Percentiles rank a stretch among this genome's conserved stretches.
These are phyloP conservation scores for Barypeithes pellucidus DNA, from an alignment of 2,888 invertebrate genomes.

Conservation along the genomic window DNA sequence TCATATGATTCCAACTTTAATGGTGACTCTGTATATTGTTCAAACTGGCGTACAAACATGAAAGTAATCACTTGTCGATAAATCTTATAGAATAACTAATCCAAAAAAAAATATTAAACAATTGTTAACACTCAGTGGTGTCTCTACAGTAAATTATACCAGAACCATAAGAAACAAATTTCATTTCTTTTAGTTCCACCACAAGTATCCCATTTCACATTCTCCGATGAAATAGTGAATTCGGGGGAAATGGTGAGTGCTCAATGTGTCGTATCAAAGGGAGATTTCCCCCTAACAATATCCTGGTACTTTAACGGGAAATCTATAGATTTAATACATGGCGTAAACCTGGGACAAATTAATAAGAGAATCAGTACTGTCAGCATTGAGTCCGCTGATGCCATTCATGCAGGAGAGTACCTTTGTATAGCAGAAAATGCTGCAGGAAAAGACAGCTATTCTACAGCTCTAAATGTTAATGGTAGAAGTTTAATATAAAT, in stretches of 20 bases:
- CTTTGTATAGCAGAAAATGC: conserved; percentile 74
- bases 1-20: no score
- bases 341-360: conserved; percentile 75
- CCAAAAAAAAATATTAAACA: no score
- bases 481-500: conserved; percentile 70
- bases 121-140: conserved; percentile 44
- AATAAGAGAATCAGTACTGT: conserved; percentile 79
- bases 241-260: conserved; percentile 81
- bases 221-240: conserved; percentile 78
- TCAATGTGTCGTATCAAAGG: conserved; percentile 80
- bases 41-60: no score
- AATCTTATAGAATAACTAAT: no score
- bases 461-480: conserved; percentile 79
- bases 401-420: conserved; percentile 81
- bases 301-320: conserved; percentile 77
- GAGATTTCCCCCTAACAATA: conserved; percentile 83
- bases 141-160: background rate
- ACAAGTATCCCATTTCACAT: conserved; percentile 79
- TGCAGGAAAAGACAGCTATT: conserved; percentile 79
- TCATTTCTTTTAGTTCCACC: conserved; percentile 65
- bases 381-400: conserved; percentile 81
- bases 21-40: no score
- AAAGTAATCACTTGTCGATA: no score
- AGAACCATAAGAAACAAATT: background rate
- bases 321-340: conserved; percentile 72